phyloP scores from a whole-genome alignment of 2,888 invertebrate genomes.

The Cheilosia variabilis region DNA sequence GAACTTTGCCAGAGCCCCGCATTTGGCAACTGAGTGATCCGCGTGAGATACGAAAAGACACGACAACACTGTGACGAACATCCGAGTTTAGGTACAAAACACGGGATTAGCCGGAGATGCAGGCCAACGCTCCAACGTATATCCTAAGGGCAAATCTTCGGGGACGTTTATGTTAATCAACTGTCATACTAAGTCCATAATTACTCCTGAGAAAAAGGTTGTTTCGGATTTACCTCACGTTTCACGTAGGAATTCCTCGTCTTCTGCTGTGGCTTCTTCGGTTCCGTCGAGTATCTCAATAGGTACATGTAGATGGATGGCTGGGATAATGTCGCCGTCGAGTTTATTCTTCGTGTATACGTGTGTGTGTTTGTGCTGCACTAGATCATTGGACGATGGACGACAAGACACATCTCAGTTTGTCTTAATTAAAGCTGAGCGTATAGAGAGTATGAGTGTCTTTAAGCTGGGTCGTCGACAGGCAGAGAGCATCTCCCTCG shows the following conservation, averaged over 20 bases:
- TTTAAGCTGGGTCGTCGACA: slow-evolving; percentile 45
- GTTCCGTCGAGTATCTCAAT: slow-evolving; percentile 24
- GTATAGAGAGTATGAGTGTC: slow-evolving; percentile 11
- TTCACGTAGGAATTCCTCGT: slow-evolving; percentile 53
- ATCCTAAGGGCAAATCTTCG: slow-evolving; percentile 72
- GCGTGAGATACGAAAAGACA: slow-evolving; percentile 73
- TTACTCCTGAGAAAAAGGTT: slow-evolving; percentile 75
- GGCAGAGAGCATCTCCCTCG: neutral
- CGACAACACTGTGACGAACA: slow-evolving; percentile 71
- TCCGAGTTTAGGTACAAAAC: slow-evolving; percentile 44
- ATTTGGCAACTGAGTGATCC: slow-evolving; percentile 66
- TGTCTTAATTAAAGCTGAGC: slow-evolving; percentile 72
- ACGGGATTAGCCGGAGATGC: slow-evolving; percentile 53
- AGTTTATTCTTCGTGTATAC: neutral
- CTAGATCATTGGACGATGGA: slow-evolving; percentile 52
- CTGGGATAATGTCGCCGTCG: slow-evolving; percentile 69
- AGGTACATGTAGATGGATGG: slow-evolving; percentile 64
- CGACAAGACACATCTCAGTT: slow-evolving; percentile 39
- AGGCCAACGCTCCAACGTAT: slow-evolving; percentile 34
- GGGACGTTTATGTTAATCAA: slow-evolving; percentile 76
- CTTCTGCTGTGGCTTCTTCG: slow-evolving; percentile 11
- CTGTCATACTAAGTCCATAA: slow-evolving; percentile 75
- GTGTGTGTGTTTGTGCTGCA: slow-evolving; percentile 19
- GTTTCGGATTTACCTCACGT: slow-evolving; percentile 73
- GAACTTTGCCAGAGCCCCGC: slow-evolving; percentile 24